Base-by-base conservation (phyloP, 2,797 vertebrate species). In the Otus scops region DNA sequence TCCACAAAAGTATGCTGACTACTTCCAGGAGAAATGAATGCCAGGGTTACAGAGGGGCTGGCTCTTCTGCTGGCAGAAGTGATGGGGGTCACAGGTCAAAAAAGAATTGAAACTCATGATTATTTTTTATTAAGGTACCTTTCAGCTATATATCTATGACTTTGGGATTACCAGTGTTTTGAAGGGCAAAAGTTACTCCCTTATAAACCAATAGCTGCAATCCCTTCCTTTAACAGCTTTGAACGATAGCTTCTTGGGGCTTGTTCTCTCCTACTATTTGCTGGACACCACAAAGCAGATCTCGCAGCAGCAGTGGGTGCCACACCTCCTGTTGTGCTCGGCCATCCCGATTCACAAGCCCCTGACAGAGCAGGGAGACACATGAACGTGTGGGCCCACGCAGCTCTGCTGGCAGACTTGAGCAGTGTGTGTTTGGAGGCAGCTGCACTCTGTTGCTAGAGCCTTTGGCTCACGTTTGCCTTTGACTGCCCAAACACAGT, bases 341-440 rank as follows among this genome's bases (percentile, higher is more conserved):
- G 45, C 50, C 36, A 45, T 36, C 48, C 73, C 17, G 18, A 68
- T 10, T 54, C 77, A 45, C 32, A 15, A n/a, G 36, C 13, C 43
- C 34, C 18, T 0, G 2, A 34, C 65, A n/a, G 27, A 77, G 45
- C 30, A 56, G 11, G 1, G 3, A 64, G 64, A 68, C 36, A 32
- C 41, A 34, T 0, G 2, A 22, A 24, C 7, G 12, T 4, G 0
- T 1, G 10, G 21, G 28, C 21, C 2, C 9, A 38, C 1, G 3
- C 54, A 59, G 85, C 32, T 20, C 39, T 45, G 36, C 64, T 24
- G 43, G n/a, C 32, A 70, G 57, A 20, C 19, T 5, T 6, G 3
- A 4, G 1, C 48, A 12, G 26, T 2, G 6, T 15, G 39, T 26
- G 53, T 21, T 26, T 26, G 28, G 28, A 36, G 54, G 69, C 50